Conservation (phyloP, 2,888 invertebrate genomes). For the Philereme transversata region DNA sequence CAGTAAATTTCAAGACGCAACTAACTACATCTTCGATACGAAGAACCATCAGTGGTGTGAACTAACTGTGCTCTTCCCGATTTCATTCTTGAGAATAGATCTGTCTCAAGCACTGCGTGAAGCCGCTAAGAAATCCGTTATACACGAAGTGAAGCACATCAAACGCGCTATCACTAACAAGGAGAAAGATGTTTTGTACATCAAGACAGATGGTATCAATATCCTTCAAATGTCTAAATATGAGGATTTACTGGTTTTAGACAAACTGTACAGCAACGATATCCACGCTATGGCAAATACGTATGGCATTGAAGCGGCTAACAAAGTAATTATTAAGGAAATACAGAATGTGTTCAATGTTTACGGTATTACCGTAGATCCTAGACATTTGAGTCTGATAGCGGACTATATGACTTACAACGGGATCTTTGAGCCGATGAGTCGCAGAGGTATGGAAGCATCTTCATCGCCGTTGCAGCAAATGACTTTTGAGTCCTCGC, state of each 20-base stretch:
- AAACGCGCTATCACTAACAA: constrained; percentile 92
- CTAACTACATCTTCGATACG: constrained; percentile 90
- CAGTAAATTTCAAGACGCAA: constrained; percentile 68
- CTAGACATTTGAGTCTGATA: constrained; percentile 95
- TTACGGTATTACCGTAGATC: constrained; percentile 98
- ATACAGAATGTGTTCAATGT: constrained; percentile 98
- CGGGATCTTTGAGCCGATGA: constrained; percentile 95
- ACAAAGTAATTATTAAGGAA: constrained; percentile 95
- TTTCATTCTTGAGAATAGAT: constrained; percentile 84
- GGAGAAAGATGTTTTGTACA: constrained; percentile 85
- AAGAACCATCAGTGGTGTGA: constrained; percentile 93
- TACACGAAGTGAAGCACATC: constrained; percentile 92
- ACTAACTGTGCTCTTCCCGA: constrained; percentile 88
- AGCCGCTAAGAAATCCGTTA: constrained; percentile 87
- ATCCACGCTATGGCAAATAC: constrained; percentile 94
- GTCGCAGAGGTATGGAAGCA: constrained; percentile 94
- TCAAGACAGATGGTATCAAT: constrained; percentile 98
- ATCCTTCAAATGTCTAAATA: constrained; percentile 95
- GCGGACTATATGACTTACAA: constrained; percentile 99
- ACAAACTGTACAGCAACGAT: constrained; percentile 95
- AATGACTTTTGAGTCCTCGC: constrained; percentile 98
- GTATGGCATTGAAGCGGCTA: constrained; percentile 98
- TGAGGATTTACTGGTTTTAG: constrained; percentile 89
- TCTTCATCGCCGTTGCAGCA: constrained; percentile 98
- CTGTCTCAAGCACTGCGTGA: constrained; percentile 89